Conservation (phyloP, 2,113 vertebrate species). For the Neodontobutis hainanensis region DNA sequence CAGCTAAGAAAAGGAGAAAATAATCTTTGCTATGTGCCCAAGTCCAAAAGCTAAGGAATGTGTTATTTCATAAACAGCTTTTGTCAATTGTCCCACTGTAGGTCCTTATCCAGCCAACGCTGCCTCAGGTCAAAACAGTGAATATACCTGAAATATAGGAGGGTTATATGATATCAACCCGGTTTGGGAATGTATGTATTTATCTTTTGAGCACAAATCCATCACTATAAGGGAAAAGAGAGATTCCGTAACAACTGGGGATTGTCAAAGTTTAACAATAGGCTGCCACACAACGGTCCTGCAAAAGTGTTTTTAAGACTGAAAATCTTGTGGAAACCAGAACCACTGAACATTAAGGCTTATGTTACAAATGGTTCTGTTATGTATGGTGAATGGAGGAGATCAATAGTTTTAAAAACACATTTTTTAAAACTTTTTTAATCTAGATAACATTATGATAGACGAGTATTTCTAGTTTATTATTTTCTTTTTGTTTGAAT, state of each 20-base stretch:
- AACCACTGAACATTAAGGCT: no score
- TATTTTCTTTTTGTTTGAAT: no score
- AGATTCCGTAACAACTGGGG: constrained; percentile 2
- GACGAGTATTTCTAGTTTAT: no score
- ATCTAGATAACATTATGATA: no score
- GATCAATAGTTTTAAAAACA: background rate
- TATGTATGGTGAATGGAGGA: no score
- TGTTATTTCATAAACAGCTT: constrained; percentile 42
- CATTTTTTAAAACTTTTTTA: no score
- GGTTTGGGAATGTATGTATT: constrained; percentile 45
- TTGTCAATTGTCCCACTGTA: constrained; percentile 41
- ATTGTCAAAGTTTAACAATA: background rate
- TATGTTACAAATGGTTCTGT: no score
- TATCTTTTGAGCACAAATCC: constrained; percentile 29
- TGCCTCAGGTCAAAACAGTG: constrained; percentile 7
- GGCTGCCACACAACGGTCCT: background rate
- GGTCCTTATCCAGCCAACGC: constrained; percentile 8
- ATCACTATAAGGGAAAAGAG: constrained; percentile 15
- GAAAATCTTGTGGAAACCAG: background rate
- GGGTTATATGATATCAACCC: constrained; percentile 51
- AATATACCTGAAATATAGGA: constrained; percentile 36
- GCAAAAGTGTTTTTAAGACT: background rate
- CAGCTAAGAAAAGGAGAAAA: constrained; percentile 17
- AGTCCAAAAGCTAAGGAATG: constrained; percentile 42
- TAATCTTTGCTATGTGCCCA: background rate